A percentile compares a stretch with the other conserved stretches of the same genome.
These are phyloP conservation scores for Xenentodon cancila DNA, from an alignment of 2,797 vertebrate species.

Conservation along the genomic window DNA sequence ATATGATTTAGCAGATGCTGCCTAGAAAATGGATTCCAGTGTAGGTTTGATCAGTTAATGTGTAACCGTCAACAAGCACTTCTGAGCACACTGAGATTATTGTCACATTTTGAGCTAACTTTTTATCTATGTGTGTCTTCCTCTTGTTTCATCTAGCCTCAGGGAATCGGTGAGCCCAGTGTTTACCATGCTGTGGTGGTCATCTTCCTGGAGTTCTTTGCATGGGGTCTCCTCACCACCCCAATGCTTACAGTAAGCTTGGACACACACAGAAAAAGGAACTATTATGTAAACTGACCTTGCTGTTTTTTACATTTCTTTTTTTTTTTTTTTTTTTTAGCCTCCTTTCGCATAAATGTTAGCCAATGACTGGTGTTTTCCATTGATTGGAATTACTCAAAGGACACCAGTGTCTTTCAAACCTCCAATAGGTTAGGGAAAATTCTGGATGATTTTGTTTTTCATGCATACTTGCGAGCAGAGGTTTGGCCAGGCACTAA, in stretches of 20 bases:
- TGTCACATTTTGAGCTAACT: constrained; percentile 27
- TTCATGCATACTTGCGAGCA: constrained; percentile 30
- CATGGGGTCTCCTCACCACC: constrained; percentile 92
- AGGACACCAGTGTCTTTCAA: constrained; percentile 36
- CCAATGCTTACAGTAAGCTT: constrained; percentile 89
- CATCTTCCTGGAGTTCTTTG: constrained; percentile 95
- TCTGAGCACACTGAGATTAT: constrained; percentile 4
- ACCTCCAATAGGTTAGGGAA: constrained; percentile 63
- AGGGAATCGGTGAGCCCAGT: constrained; percentile 93
- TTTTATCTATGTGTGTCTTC: constrained; percentile 12
- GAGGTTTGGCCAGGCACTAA: constrained; percentile 49
- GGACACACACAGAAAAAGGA: background rate
- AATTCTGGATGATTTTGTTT: constrained; percentile 38
- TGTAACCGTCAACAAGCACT: constrained; percentile 24
- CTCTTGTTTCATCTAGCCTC: constrained; percentile 81
- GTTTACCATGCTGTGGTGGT: constrained; percentile 94
- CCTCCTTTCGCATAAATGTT: constrained; percentile 17
- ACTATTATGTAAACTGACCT: constrained; percentile 31
- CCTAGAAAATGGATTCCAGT: constrained; percentile 3
- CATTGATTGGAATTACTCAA: constrained; percentile 53
- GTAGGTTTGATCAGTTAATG: constrained; percentile 20
- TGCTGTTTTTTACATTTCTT: background rate
- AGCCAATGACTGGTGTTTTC: constrained; percentile 50
- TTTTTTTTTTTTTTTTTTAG: background rate
- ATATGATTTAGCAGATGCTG: constrained; percentile 7